Evolutionary conservation across 2,888 invertebrate genomes (phyloP).

Genomic region (Megastigmus dorsalis): DNA sequence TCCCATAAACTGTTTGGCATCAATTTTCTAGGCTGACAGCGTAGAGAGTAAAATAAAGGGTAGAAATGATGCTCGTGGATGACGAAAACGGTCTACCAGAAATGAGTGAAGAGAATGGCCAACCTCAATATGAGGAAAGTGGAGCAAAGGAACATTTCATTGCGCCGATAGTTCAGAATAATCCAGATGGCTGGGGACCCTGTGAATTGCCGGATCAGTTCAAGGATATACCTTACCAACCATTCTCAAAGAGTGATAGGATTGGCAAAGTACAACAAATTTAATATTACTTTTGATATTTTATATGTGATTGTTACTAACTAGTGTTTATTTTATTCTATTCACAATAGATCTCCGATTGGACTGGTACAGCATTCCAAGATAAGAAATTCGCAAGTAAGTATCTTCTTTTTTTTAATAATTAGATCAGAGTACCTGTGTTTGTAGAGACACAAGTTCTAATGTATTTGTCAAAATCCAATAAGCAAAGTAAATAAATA

Average conservation of each 20-base stretch:
- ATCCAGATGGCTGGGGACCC: conserved; percentile 97
- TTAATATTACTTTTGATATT: neutral
- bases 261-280: conserved; percentile 93
- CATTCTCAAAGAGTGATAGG: conserved; percentile 98
- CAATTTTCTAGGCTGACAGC: neutral
- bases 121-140: neutral
- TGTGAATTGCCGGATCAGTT: conserved; percentile 95
- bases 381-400: conserved; percentile 95
- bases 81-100: neutral
- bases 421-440: no score
- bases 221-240: conserved; percentile 98
- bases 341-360: conserved; percentile 86
- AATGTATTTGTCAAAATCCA: no score
- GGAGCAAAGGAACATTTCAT: conserved; percentile 77
- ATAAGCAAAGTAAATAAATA: no score
- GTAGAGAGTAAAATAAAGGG: neutral
- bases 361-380: conserved; percentile 94
- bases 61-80: neutral
- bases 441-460: no score
- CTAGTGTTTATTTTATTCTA: conserved; percentile 39
- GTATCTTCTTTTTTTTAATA: conserved; percentile 65
- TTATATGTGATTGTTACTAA: neutral
- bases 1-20: neutral
- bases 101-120: neutral
- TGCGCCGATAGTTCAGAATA: conserved; percentile 86